Conservation (phyloP, 2,797 vertebrate species). For the Hephaestus fuliginosus region DNA sequence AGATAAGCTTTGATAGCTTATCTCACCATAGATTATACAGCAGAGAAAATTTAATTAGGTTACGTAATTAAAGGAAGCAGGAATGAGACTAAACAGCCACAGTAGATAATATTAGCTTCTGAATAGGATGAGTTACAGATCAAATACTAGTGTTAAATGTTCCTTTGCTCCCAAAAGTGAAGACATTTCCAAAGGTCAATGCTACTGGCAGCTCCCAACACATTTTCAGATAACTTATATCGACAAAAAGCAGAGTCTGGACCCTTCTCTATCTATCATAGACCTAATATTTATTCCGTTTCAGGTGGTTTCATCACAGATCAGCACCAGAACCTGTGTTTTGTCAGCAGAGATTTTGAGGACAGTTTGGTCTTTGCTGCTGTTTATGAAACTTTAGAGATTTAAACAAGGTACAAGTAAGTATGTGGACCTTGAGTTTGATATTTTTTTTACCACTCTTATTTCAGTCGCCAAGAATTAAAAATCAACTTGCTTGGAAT, state of each 20-base stretch:
- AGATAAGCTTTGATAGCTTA: not conserved
- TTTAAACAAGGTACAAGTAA: not conserved
- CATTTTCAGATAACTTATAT: slow-evolving; percentile 2
- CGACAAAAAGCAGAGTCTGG: slow-evolving; percentile 2
- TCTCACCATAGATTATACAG: not conserved
- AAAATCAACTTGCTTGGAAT: too few species aligned
- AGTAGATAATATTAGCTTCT: not conserved
- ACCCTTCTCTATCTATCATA: not conserved
- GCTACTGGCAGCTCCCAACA: not conserved
- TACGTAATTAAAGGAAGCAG: slow-evolving; percentile 9
- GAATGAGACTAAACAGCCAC: not conserved
- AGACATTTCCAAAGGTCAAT: slow-evolving; percentile 1
- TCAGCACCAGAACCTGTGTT: not conserved
- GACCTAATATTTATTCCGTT: not conserved
- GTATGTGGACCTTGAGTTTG: too few species aligned
- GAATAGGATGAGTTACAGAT: not conserved
- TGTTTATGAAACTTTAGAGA: not conserved
- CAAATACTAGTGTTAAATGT: not conserved
- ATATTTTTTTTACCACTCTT: too few species aligned
- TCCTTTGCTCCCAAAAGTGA: not conserved
- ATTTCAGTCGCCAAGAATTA: too few species aligned
- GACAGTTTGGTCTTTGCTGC: not conserved
- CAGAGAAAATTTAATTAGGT: slow-evolving; percentile 11
- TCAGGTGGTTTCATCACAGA: not conserved
- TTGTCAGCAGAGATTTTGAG: not conserved